A percentile compares a stretch with the other conserved stretches of the same genome.
phyloP scores from a whole-genome alignment of 2,113 vertebrate species.

The Rattus norvegicus region GRCr8 NC_086020.1:17089501-17090000 shows the following conservation, averaged over 20 bases:
- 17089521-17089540: constrained; percentile 3
- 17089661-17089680: constrained; percentile 15
- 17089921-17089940: neutral
- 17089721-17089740: neutral
- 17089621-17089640: neutral
- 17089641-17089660: constrained; percentile 30
- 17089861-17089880: neutral
- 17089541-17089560: neutral
- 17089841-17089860: neutral
- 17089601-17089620: neutral
- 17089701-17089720: neutral
- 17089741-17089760: neutral
- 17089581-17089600: neutral
- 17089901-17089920: neutral
- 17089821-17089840: neutral
- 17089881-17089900: neutral
- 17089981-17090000: neutral
- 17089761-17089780: neutral
- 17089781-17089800: neutral
- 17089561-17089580: neutral
- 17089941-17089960: neutral
- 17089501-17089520: neutral
- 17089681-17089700: neutral
- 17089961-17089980: neutral
- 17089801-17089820: neutral